Conservation (phyloP, 2,113 vertebrate genomes). For the Ceuthmochares aereus region DNA sequence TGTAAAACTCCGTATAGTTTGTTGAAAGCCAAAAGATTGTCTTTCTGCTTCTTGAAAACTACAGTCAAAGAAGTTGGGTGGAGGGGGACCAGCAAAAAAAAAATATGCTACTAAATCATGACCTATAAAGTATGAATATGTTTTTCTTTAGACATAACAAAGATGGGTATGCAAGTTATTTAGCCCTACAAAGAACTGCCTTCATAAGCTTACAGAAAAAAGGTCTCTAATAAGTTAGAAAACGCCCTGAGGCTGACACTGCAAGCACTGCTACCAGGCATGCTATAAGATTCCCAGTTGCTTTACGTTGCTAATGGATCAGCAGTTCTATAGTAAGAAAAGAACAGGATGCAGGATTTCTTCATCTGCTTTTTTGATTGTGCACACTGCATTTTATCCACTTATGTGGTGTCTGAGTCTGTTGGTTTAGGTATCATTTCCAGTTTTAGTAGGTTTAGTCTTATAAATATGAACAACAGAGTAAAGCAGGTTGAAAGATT, state of each 20-base stretch:
- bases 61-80: not conserved
- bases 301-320: conserved; percentile 14
- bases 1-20: not conserved
- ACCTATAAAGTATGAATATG: not conserved
- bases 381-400: not conserved
- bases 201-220: not conserved
- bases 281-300: not conserved
- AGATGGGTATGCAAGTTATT: not conserved
- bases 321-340: not conserved
- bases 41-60: not conserved
- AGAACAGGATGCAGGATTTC: not conserved
- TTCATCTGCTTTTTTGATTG: conserved; percentile 3
- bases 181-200: not conserved
- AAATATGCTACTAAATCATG: not conserved
- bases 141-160: not conserved
- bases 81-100: not conserved
- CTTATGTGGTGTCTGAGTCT: not conserved
- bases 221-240: not conserved
- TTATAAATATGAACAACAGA: not conserved
- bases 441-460: conserved; percentile 7
- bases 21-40: not conserved
- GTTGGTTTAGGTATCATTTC: not conserved
- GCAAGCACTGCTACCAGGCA: not conserved
- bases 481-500: not conserved
- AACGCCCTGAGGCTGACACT: not conserved